Evolutionary conservation across 2,888 invertebrate species (phyloP).

Genomic region (Drosophila phalerata): DNA sequence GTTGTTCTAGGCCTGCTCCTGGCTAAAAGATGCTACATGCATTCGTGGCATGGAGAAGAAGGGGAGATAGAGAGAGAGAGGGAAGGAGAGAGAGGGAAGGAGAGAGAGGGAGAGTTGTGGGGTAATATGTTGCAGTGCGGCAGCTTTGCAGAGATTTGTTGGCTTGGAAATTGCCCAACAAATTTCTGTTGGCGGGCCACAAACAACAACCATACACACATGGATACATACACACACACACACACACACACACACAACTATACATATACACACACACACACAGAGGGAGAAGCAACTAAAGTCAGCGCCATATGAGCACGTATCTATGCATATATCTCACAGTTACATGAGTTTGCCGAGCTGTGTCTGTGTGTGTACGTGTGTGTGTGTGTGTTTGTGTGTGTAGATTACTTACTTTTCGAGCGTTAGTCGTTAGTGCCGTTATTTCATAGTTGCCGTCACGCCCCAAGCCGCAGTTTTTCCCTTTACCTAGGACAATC

Average conservation of each 20-base stretch:
- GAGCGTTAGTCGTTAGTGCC: slow-evolving; percentile 81
- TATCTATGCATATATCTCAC: slow-evolving; percentile 69
- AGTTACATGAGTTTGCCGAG: slow-evolving; percentile 22
- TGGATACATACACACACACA: background rate
- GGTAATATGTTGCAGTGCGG: slow-evolving; percentile 59
- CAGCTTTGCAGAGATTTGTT: slow-evolving; percentile 80
- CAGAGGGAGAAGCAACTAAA: slow-evolving; percentile 1
- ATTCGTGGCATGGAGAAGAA: background rate
- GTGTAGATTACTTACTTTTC: slow-evolving; percentile 79
- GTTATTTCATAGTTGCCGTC: slow-evolving; percentile 78
- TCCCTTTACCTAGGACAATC: background rate
- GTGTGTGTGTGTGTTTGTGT: slow-evolving; percentile 33
- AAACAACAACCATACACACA: slow-evolving; percentile 58
- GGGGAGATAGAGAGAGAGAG: background rate
- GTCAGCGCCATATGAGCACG: slow-evolving; percentile 63
- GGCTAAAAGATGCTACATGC: slow-evolving; percentile 6
- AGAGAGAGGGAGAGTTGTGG: background rate
- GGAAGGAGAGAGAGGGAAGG: too few species aligned
- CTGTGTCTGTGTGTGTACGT: slow-evolving; percentile 19
- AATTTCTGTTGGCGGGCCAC: slow-evolving; percentile 79
- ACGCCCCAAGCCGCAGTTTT: slow-evolving; percentile 67
- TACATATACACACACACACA: background rate
- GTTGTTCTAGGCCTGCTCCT: slow-evolving; percentile 15
- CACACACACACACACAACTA: slow-evolving; percentile 18
- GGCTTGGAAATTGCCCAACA: slow-evolving; percentile 82